phyloP scores from a whole-genome alignment of 2,797 vertebrate genomes.

The Diplodus puntazzo region DNA sequence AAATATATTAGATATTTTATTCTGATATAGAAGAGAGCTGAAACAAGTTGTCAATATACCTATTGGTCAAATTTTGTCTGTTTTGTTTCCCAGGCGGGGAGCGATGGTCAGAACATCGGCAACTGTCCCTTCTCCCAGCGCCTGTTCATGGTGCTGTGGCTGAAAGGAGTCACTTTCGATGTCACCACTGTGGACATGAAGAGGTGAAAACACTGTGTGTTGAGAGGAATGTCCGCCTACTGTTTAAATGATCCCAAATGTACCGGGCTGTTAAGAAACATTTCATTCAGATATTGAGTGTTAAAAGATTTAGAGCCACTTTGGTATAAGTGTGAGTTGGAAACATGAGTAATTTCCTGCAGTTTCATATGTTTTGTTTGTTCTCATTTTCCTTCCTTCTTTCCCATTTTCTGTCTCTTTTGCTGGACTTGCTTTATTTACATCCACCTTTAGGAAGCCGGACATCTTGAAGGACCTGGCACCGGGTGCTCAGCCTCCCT shows the following conservation, averaged over 20 bases:
- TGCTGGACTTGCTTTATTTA: background rate
- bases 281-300: slow-evolving; percentile 25
- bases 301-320: slow-evolving; percentile 16
- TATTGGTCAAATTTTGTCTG: background rate
- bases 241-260: slow-evolving; percentile 12
- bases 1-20: background rate
- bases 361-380: slow-evolving; percentile 3
- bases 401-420: background rate
- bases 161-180: slow-evolving; percentile 94
- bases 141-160: slow-evolving; percentile 95
- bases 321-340: background rate
- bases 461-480: slow-evolving; percentile 92
- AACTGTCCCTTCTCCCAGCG: slow-evolving; percentile 97
- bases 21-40: background rate
- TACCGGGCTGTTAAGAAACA: background rate
- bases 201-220: slow-evolving; percentile 80
- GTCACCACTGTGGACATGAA: slow-evolving; percentile 95
- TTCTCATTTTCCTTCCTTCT: background rate
- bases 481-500: slow-evolving; percentile 92
- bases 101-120: slow-evolving; percentile 93
- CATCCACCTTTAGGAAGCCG: slow-evolving; percentile 84
- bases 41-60: background rate
- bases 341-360: slow-evolving; percentile 32
- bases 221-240: background rate
- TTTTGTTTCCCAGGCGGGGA: slow-evolving; percentile 87